A percentile compares a stretch with the other conserved stretches of the same genome.
Evolutionary conservation across 2,888 invertebrate species (phyloP).

Genomic region (Drosophila anomalipes): DNA sequence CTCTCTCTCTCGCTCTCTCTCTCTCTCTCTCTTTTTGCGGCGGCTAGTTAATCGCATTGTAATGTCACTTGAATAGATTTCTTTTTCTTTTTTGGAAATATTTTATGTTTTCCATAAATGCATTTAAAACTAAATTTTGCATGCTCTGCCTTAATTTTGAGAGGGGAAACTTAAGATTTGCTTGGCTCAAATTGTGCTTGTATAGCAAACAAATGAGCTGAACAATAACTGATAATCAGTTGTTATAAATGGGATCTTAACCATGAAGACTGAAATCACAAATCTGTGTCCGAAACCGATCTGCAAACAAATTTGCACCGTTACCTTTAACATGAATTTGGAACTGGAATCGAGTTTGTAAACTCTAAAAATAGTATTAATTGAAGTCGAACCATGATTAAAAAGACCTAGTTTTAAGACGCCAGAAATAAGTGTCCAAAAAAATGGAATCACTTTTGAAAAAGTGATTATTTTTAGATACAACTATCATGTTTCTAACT

Average conservation of each 20-base stretch:
- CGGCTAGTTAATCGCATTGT: conserved; percentile 71
- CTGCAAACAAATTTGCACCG: background rate
- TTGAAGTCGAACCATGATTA: too few species aligned
- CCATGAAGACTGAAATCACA: background rate
- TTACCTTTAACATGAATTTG: background rate
- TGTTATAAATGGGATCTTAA: background rate
- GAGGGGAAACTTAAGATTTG: background rate
- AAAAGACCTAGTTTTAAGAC: too few species aligned
- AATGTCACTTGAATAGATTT: conserved; percentile 37
- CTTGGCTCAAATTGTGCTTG: background rate
- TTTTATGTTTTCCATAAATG: background rate
- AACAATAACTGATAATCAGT: conserved; percentile 6
- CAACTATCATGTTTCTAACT: background rate
- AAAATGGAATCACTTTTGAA: too few species aligned
- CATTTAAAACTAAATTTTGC: conserved; percentile 28
- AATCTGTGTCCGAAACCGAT: background rate
- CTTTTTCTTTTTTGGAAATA: background rate
- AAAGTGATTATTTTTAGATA: too few species aligned
- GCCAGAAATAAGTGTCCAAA: too few species aligned
- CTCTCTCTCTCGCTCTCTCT: background rate
- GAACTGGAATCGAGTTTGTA: background rate
- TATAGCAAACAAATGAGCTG: conserved; percentile 9
- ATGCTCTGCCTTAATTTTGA: conserved; percentile 16
- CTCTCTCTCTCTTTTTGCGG: conserved; percentile 43
- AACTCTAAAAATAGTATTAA: background rate